Percentiles rank a stretch among this genome's conserved stretches.
Evolutionary conservation across 2,113 vertebrate genomes (phyloP).

Genomic region (Elachura formosa): DNA sequence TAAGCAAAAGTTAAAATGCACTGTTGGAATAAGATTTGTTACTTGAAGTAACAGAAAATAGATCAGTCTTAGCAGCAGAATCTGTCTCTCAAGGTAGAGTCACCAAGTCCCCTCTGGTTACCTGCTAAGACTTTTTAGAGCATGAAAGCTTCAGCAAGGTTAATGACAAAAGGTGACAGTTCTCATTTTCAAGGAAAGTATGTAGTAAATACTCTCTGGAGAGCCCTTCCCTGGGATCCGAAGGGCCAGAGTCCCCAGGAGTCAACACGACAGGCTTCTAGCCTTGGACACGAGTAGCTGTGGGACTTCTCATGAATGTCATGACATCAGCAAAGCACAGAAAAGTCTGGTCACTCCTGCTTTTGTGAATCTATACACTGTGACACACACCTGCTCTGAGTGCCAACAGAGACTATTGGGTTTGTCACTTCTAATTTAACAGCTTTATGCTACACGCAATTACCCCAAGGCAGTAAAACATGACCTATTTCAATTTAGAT

Average conservation of each 20-base stretch:
- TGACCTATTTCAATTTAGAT: background rate
- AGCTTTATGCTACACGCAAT: background rate
- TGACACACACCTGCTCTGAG: background rate
- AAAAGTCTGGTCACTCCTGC: background rate
- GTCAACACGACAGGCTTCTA: background rate
- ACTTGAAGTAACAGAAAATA: background rate
- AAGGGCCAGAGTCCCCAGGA: background rate
- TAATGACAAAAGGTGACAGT: background rate
- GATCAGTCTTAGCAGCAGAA: background rate
- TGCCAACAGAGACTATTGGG: background rate
- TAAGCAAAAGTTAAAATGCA: background rate
- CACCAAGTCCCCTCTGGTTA: background rate
- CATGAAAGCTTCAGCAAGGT: background rate
- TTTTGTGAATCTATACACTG: background rate
- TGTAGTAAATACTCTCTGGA: background rate
- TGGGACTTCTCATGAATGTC: background rate
- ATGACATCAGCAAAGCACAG: background rate
- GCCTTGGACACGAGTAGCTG: accelerated
- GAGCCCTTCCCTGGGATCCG: background rate
- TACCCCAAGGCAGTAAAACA: slow-evolving; percentile 1
- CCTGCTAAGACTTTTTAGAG: background rate
- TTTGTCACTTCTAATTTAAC: background rate
- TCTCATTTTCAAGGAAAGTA: background rate
- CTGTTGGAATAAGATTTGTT: background rate
- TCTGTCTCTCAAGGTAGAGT: background rate